These are phyloP conservation scores for Dreissena polymorpha DNA, from an alignment of 1,140 invertebrate species.

Conservation along the genomic window DNA sequence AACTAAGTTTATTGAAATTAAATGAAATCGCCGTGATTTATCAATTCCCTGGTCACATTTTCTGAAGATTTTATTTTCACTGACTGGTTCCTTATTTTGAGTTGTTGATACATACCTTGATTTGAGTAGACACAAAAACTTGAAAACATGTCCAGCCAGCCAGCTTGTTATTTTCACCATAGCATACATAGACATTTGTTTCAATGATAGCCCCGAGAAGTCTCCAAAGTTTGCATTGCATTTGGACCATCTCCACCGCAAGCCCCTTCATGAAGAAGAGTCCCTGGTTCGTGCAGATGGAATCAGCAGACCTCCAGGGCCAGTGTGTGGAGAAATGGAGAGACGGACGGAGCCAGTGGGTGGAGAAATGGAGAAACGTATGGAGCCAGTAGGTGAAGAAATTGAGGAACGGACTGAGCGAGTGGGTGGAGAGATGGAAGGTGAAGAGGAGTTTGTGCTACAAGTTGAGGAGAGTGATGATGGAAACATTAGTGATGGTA, in stretches of 20 bases:
- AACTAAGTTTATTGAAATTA: too few relatives aligned
- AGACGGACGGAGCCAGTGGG: background rate
- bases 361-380: too few relatives aligned
- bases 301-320: too few relatives aligned
- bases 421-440: background rate
- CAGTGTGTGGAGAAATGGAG: background rate
- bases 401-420: background rate
- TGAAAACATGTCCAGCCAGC: too few relatives aligned
- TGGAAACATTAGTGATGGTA: constrained; percentile 48
- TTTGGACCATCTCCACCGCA: constrained; percentile 19
- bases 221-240: constrained; percentile 23
- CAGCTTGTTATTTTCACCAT: too few relatives aligned
- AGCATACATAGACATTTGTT: too few relatives aligned
- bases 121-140: too few relatives aligned
- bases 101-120: too few relatives aligned
- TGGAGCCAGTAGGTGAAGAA: background rate
- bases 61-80: too few relatives aligned
- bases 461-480: constrained; percentile 32
- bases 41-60: too few relatives aligned
- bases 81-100: too few relatives aligned
- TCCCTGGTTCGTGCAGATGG: background rate
- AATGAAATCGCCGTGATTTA: too few relatives aligned
- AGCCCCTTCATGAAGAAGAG: constrained; percentile 12
- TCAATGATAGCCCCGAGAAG: constrained; percentile 27
- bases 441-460: background rate